Evolutionary conservation across 1,140 invertebrate genomes (phyloP), one percentile per base, ranked within the genome.

Genomic region (Spodoptera litura): DNA sequence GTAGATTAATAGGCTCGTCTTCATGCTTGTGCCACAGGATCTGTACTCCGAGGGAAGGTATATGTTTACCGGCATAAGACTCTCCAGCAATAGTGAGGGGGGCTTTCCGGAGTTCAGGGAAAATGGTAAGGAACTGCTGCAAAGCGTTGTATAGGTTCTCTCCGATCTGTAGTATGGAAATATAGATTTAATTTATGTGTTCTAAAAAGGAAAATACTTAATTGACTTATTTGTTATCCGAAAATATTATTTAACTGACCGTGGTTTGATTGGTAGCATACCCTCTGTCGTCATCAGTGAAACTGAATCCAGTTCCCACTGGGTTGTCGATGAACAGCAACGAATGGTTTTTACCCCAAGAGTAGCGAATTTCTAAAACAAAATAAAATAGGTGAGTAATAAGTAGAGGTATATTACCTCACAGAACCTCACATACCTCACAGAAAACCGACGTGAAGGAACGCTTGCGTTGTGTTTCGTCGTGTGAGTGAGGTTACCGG

Each of bases 261-360:
- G 90, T 94, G 11, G 95, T 96, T 93, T 97, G 95, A 89, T 97
- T 96, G 44, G 95, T 95, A 4, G 95, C 94, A 89, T 96, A 96
- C 13, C 96, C 96, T 20, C 91, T 92, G 12, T 96, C 95, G 77
- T 95, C 89, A 13, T 96, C 95, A 2, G 97, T 97, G 81, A 97
- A 97, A 92, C 97, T 97, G 86, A 95, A 97, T 2, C 97, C 97
- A 56, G 97, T 96, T 12, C 97, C 97, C n/a, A 98, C 97, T 4
- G 98, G 98, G 91, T 97, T 98, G 88, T 98, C 98, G 71, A 98
- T 97, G 85, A 97, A 98, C 4, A 98, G 89, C 78, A 98, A 89
- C 78, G 96, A 96, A 87, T 97, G 97, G 35, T 95, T 96, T 27
- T 95, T 95, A 51, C 96, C 96, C 98, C 98, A 98, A 0, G 97